Base-by-base conservation (phyloP, 2,888 invertebrate genomes). In the Hyles lineata region DNA sequence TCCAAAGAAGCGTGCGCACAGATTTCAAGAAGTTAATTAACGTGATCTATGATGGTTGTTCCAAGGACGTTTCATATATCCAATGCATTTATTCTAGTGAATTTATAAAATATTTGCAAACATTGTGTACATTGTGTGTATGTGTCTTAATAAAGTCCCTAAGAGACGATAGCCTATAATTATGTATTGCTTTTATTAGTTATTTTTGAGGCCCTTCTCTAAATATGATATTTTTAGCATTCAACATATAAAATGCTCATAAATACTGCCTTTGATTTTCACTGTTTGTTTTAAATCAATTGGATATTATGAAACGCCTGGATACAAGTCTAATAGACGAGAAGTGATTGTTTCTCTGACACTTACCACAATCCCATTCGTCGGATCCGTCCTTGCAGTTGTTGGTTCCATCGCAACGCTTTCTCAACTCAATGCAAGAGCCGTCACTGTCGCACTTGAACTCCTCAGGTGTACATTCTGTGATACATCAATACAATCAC, bases 371-470 rank as follows among this genome's bases (percentile, higher is more conserved):
- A 73, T 95, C 87, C 74, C 78, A 79, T 90, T 97, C 97, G 83
- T 97, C 97, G 75, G 96, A 96, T 78, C 93, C 93, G 84, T 97
- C 96, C 71, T 84, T 80, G 89, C 96, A 96, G 85, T 96, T 92
- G 72, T 74, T 77, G 73, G 82, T 78, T 69, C 92, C 89, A 82
- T 97, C 96, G 87, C 97, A 97, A 70, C 91, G 92, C 83, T 95
- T 95, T 74, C 91, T 83, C 6, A 23, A 60, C 75, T 92, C 95
- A 76, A 97, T 96, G 91, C 97, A 97, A 76, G 92, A 89, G n/a
- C 96, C 95, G 83, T 96, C 96, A 73, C 90, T 92, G 63, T 74
- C 73, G 87, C 97, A 97, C 75, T 92, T 93, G 89, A 96, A 96
- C 83, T 96, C 96, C 79, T 91, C 90, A 0, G 87, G 78, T 71